Percentiles rank a stretch among this genome's conserved stretches.
Conservation (phyloP, 2,797 vertebrate genomes). For the Halcyon chelicuti region DNA sequence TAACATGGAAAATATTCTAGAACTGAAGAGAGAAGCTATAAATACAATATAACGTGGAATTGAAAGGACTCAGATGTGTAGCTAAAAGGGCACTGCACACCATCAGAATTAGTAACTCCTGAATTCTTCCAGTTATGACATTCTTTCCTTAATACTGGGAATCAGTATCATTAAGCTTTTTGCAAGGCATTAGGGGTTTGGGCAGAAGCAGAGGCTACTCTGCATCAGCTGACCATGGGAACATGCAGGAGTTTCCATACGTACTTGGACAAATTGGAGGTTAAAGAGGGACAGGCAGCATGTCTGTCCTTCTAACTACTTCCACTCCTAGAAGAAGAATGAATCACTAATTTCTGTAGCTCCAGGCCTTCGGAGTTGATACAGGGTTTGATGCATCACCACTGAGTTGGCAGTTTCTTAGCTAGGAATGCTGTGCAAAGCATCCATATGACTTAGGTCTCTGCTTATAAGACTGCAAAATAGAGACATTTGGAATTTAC, state of each 20-base stretch:
- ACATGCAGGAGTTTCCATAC: background rate
- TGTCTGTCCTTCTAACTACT: background rate
- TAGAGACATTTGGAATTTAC: background rate
- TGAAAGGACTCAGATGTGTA: background rate
- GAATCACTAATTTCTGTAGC: background rate
- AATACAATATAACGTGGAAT: background rate
- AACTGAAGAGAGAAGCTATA: background rate
- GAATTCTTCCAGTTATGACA: background rate
- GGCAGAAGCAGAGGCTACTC: background rate
- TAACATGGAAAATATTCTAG: conserved; percentile 21
- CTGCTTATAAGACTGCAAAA: fast-evolving
- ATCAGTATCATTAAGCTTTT: background rate
- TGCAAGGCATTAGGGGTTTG: background rate
- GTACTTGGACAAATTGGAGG: background rate
- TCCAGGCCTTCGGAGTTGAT: background rate
- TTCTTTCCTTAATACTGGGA: background rate
- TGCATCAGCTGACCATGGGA: background rate
- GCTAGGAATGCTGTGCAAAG: background rate
- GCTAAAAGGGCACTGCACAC: background rate
- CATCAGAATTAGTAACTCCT: background rate
- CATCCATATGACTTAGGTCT: background rate
- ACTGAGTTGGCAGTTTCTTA: background rate
- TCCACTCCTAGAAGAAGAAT: background rate
- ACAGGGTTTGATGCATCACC: background rate
- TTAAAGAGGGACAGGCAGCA: background rate